Conservation (phyloP, 2,888 invertebrate species). For the Pammene aurita region DNA sequence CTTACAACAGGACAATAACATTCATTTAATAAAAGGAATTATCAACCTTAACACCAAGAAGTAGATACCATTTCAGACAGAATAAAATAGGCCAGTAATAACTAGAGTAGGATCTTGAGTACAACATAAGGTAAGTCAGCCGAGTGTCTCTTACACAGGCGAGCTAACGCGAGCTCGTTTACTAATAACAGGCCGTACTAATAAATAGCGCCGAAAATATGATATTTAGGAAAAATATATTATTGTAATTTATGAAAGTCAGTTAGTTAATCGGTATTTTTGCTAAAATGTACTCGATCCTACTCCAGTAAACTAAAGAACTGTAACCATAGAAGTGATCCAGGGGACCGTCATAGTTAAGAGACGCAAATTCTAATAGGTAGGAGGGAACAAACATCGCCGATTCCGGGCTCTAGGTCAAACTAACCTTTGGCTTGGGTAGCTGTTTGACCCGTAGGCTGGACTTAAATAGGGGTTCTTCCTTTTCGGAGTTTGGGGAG, state of each 20-base stretch:
- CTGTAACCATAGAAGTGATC: slow-evolving; percentile 46
- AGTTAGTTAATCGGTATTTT: not conserved
- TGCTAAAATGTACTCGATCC: slow-evolving; percentile 12
- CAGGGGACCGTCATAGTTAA: slow-evolving; percentile 58
- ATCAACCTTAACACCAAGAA: slow-evolving; percentile 52
- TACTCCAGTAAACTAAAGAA: slow-evolving; percentile 29
- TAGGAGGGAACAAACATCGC: slow-evolving; percentile 62
- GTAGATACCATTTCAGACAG: slow-evolving; percentile 47
- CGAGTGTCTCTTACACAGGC: too few relatives aligned
- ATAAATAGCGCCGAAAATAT: not conserved
- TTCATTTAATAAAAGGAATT: slow-evolving; percentile 63
- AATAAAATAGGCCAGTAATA: slow-evolving; percentile 40
- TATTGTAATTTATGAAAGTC: too few relatives aligned
- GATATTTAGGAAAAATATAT: not conserved
- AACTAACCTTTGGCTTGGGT: slow-evolving; percentile 77
- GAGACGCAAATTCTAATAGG: slow-evolving; percentile 69
- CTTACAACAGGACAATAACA: slow-evolving; percentile 76
- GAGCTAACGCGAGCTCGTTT: too few relatives aligned
- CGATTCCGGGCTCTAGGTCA: slow-evolving; percentile 47
- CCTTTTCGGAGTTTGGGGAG: slow-evolving; percentile 69
- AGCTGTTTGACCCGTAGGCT: slow-evolving; percentile 72
- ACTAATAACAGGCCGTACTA: too few relatives aligned
- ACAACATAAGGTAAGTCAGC: not conserved
- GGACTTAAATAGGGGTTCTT: slow-evolving; percentile 79
- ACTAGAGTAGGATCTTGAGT: slow-evolving; percentile 50